Conservation (phyloP, 2,888 invertebrate genomes). For the Rotaria sp. region DNA sequence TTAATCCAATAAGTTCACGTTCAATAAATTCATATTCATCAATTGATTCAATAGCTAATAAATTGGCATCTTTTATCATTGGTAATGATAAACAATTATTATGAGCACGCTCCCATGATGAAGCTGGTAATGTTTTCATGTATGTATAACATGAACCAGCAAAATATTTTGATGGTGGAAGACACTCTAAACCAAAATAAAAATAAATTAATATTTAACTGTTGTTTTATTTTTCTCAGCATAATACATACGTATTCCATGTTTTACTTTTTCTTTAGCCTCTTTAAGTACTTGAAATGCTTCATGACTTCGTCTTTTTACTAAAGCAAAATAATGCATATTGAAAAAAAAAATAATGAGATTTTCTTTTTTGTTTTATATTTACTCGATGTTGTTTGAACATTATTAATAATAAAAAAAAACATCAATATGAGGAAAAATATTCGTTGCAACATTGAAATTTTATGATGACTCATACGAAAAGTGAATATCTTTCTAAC, state of each 20-base stretch:
- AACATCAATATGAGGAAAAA: neutral
- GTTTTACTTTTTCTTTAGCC: neutral
- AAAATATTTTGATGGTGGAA: neutral
- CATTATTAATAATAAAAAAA: neutral
- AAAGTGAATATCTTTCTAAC: neutral
- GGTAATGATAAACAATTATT: conserved; percentile 8
- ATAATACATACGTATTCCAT: conserved; percentile 3
- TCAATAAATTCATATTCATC: conserved; percentile 27
- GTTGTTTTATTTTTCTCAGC: too few relatives aligned
- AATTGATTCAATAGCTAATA: conserved; percentile 4
- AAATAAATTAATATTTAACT: neutral
- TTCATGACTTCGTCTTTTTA: neutral
- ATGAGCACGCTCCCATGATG: neutral
- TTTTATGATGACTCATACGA: neutral
- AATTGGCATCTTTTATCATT: neutral
- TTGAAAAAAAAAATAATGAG: neutral
- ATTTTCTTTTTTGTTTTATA: neutral
- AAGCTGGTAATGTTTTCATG: neutral
- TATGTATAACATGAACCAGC: conserved; percentile 23
- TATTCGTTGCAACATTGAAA: neutral
- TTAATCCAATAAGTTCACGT: neutral
- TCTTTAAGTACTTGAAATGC: neutral
- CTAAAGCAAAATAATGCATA: neutral
- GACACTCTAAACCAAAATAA: neutral
- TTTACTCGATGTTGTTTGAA: conserved; percentile 2